A percentile compares a stretch with the other conserved stretches of the same genome.
phyloP scores from a whole-genome alignment of 2,888 invertebrate species.

The Dryomyza anilis region DNA sequence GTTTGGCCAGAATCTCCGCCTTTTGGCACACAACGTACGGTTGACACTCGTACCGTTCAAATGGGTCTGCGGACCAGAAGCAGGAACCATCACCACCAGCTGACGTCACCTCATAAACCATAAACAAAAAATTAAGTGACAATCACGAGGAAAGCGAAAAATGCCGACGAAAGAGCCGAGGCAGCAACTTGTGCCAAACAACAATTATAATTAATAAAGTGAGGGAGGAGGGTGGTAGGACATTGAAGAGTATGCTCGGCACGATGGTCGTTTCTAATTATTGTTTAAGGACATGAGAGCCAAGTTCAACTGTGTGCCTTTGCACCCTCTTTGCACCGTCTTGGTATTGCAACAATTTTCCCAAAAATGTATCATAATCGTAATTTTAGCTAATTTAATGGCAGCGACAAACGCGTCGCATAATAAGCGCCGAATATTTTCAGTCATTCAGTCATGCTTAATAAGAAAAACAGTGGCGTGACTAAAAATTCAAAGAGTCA shows the following conservation, averaged over 20 bases:
- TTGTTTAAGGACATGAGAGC: neutral
- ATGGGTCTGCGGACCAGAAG: neutral
- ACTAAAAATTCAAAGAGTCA: neutral
- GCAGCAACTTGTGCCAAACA: constrained; percentile 18
- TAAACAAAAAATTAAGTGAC: constrained; percentile 17
- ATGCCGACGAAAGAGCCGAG: no score
- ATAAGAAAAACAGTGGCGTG: no score
- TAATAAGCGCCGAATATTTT: constrained; percentile 31
- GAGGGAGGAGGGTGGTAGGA: neutral
- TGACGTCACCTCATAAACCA: constrained; percentile 27
- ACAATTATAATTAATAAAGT: constrained; percentile 26
- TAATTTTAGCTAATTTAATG: constrained; percentile 41
- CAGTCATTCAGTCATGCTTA: neutral
- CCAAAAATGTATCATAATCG: constrained; percentile 38
- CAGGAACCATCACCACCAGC: constrained; percentile 28
- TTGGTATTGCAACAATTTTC: constrained; percentile 28
- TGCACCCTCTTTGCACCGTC: constrained; percentile 5
- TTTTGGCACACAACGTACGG: constrained; percentile 5
- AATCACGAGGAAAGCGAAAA: constrained; percentile 10
- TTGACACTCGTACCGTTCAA: neutral
- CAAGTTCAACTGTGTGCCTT: constrained; percentile 1
- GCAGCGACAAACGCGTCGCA: constrained; percentile 38
- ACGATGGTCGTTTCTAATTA: constrained; percentile 1
- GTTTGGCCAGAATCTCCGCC: neutral
- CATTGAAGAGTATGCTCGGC: neutral